Evolutionary conservation across 1,140 invertebrate genomes (phyloP), one percentile per base, ranked within the genome.

Genomic region (Drosophila littoralis): DNA sequence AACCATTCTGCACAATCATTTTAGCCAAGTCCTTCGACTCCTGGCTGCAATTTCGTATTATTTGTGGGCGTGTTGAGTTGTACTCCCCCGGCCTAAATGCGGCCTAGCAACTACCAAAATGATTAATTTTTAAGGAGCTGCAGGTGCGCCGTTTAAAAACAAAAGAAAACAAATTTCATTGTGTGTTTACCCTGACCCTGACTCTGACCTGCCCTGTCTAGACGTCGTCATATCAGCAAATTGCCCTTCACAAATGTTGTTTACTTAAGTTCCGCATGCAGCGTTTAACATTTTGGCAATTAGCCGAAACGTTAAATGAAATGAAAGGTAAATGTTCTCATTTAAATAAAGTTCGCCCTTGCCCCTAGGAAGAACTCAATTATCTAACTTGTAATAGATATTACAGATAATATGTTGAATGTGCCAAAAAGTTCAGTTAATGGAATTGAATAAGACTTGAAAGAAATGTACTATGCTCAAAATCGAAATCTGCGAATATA

Each of bases 201-300:
- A 13, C 51, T 32, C 32, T 13, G 46, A 38, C 40, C 15, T 45
- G 64, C 36, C 42, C 58, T 77, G 75, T 77, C 75, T 77, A 77
- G 75, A 77, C 50, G 57, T 57, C 43, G 66, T 42, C 65, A 69
- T 74, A 75, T 69, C 72, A 45, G 52, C 52, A 51, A 72, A 67
- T 72, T 52, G 54, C 51, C 45, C 38, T 61, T 51, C 33, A 38
- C 71, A 75, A 77, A 75, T 75, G 75, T 75, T 77, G 75, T 77
- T 77, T 77, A 65, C 71, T 60, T 65, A 42, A 54, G 48, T 68
- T 61, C 22, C 58, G 36, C 36, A 52, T 38, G 22, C 22, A 42
- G 8, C 46, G 45, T 65, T 66, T 66, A 28, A 28, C 22, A n/a
- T 67, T 74, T 74, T 35, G 43, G 58, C 51, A 74, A 74, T 74